Conservation (phyloP, 2,888 invertebrate species). For the Drosophila monieri region DNA sequence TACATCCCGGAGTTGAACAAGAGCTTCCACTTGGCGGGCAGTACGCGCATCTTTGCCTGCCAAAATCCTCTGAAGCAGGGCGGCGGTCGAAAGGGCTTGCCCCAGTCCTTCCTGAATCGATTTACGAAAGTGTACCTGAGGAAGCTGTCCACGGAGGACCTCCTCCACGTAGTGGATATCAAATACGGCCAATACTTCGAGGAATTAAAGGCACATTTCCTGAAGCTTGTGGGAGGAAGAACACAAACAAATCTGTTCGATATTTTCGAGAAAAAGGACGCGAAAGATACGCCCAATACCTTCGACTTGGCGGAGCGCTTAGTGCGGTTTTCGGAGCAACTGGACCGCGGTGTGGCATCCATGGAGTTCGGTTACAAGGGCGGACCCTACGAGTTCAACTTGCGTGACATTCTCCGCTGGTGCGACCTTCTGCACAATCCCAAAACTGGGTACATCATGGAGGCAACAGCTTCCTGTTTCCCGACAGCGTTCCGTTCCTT, state of each 20-base stretch:
- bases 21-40: conserved; percentile 90
- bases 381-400: conserved; percentile 98
- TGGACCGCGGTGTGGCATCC: conserved; percentile 87
- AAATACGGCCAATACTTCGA: conserved; percentile 79
- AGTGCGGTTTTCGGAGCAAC: conserved; percentile 90
- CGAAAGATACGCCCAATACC: neutral
- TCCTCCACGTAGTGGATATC: conserved; percentile 83
- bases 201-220: conserved; percentile 62
- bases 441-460: conserved; percentile 76
- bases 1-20: conserved; percentile 97
- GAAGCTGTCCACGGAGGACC: conserved; percentile 87
- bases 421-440: conserved; percentile 88
- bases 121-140: conserved; percentile 95
- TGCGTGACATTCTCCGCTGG: conserved; percentile 97
- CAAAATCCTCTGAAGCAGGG: conserved; percentile 99
- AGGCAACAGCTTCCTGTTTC: conserved; percentile 29
- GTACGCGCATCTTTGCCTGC: conserved; percentile 96
- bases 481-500: conserved; percentile 66
- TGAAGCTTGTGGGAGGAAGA: conserved; percentile 36
- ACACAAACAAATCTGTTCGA: conserved; percentile 63
- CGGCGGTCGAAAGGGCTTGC: conserved; percentile 97
- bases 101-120: conserved; percentile 98
- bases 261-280: conserved; percentile 14
- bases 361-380: conserved; percentile 92
- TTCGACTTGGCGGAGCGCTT: conserved; percentile 88